Evolutionary conservation across 2,888 invertebrate genomes (phyloP).

Genomic region (Ornithoptera alexandrae): DNA sequence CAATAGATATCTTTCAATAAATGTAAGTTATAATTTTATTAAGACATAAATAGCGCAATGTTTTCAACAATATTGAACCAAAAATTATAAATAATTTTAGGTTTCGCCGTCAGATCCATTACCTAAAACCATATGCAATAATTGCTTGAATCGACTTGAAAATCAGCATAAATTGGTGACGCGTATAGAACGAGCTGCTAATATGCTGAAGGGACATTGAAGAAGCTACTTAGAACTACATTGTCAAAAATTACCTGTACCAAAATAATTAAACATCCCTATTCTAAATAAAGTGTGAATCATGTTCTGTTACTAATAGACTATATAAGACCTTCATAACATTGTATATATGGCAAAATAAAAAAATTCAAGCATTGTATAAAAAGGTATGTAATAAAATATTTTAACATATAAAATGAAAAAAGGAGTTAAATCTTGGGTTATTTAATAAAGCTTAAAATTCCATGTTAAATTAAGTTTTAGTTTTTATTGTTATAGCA

Average conservation of each 20-base stretch:
- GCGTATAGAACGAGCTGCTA: constrained; percentile 70
- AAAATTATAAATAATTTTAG: constrained; percentile 54
- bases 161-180: constrained; percentile 75
- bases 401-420: neutral
- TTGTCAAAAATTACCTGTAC: constrained; percentile 38
- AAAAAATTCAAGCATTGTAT: neutral
- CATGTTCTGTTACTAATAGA: neutral
- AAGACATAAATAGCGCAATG: neutral
- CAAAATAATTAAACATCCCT: constrained; percentile 34
- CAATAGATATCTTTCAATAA: constrained; percentile 88
- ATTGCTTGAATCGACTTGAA: constrained; percentile 80
- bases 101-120: constrained; percentile 83
- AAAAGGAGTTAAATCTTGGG: neutral
- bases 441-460: neutral
- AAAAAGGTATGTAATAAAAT: neutral
- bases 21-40: constrained; percentile 76
- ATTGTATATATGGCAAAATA: neutral
- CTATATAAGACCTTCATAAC: neutral
- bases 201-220: constrained; percentile 59
- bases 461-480: neutral
- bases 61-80: constrained; percentile 6
- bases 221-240: constrained; percentile 43
- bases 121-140: constrained; percentile 85
- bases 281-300: neutral
- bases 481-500: neutral